phyloP scores from a whole-genome alignment of 2,888 invertebrate genomes.

The Sphaerophoria rueppellii region DNA sequence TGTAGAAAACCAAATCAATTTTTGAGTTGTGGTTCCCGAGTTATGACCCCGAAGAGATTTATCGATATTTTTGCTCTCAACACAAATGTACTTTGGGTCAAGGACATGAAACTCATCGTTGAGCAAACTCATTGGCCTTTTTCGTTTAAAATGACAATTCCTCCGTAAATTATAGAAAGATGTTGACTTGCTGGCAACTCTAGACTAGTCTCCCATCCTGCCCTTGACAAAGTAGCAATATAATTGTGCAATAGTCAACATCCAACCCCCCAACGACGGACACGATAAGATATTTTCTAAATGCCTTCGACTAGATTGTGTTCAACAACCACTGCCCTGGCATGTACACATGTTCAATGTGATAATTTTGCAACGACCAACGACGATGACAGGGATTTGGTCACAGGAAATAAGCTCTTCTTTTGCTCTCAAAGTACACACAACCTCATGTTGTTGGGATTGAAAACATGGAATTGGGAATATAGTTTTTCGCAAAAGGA shows the following conservation, averaged over 20 bases:
- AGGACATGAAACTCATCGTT: too few species aligned
- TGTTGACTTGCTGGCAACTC: constrained; percentile 30
- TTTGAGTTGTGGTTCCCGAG: too few species aligned
- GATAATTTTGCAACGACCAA: constrained; percentile 50
- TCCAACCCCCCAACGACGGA: not conserved
- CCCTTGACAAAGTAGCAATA: constrained; percentile 31
- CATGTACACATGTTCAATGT: constrained; percentile 50
- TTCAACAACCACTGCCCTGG: constrained; percentile 36
- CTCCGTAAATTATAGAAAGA: not conserved
- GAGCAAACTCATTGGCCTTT: too few species aligned
- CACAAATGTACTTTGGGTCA: too few species aligned
- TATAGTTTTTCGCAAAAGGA: constrained; percentile 47
- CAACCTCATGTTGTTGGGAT: too few species aligned
- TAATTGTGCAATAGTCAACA: constrained; percentile 55
- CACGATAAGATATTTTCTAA: constrained; percentile 46
- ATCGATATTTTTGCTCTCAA: too few species aligned
- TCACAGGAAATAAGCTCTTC: constrained; percentile 59
- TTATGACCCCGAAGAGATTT: too few species aligned
- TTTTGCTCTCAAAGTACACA: not conserved
- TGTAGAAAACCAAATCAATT: too few species aligned
- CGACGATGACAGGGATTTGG: constrained; percentile 54
- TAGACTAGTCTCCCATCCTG: too few species aligned
- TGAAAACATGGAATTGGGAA: constrained; percentile 30
- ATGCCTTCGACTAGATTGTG: constrained; percentile 47
- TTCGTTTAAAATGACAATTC: too few species aligned